phyloP scores from a whole-genome alignment of 2,888 invertebrate species.

The Drosophila algonquin region DNA sequence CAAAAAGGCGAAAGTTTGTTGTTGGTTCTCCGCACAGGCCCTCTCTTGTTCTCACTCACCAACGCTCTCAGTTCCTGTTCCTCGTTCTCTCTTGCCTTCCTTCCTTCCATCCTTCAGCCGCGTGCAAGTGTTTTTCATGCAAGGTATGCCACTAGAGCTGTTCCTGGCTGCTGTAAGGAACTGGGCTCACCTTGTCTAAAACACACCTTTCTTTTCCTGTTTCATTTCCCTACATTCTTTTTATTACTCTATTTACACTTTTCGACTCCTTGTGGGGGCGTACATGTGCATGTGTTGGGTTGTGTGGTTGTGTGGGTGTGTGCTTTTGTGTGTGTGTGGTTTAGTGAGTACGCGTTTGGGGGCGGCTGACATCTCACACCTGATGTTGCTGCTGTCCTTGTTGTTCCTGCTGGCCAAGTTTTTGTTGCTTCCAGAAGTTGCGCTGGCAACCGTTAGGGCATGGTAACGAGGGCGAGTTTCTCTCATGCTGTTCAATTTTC shows the following conservation, averaged over 20 bases:
- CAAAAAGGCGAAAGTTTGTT: conserved; percentile 70
- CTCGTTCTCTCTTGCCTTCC: conserved; percentile 21
- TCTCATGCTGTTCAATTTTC: conserved; percentile 1
- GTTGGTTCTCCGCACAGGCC: conserved; percentile 55
- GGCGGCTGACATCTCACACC: conserved; percentile 52
- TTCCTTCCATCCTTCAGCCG: conserved; percentile 23
- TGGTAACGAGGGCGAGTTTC: conserved; percentile 6
- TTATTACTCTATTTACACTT: conserved; percentile 68
- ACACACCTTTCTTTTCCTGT: conserved; percentile 50
- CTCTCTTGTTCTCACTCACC: conserved; percentile 9
- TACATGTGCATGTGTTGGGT: conserved; percentile 8
- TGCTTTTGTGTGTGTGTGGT: conserved; percentile 23
- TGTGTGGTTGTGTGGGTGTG: conserved; percentile 13
- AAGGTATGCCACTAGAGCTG: conserved; percentile 6
- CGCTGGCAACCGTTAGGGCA: conserved; percentile 55
- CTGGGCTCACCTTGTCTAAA: conserved; percentile 57
- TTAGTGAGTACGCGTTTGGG: conserved; percentile 18
- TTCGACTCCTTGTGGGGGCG: conserved; percentile 38
- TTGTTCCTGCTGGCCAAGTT: conserved; percentile 50
- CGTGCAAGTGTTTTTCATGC: conserved; percentile 34
- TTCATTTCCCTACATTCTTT: conserved; percentile 58
- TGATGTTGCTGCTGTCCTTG: conserved; percentile 37
- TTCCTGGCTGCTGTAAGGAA: conserved; percentile 21
- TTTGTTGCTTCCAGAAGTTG: conserved; percentile 45
- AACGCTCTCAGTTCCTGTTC: conserved; percentile 1